These are phyloP conservation scores for Mantis religiosa DNA, from an alignment of 2,888 invertebrate species.

Conservation along the genomic window DNA sequence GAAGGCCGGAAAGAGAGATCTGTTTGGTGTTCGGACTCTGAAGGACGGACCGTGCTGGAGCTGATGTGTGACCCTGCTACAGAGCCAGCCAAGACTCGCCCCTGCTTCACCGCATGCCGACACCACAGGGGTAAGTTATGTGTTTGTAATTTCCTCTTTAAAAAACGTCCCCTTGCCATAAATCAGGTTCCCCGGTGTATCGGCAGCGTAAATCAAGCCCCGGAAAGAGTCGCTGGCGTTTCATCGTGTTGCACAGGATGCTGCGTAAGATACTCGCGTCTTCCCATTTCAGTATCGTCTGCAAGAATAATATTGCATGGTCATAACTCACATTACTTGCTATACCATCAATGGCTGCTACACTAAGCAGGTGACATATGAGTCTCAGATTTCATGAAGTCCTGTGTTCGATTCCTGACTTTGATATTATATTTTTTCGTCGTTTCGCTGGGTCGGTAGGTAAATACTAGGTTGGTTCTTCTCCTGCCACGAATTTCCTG, in stretches of 20 bases:
- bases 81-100: slow-evolving; percentile 35
- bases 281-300: no score
- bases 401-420: no score
- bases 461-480: no score
- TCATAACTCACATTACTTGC: no score
- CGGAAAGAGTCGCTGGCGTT: neutral
- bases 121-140: slow-evolving; percentile 30
- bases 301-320: no score
- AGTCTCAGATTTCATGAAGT: no score
- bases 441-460: no score
- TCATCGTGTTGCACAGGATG: neutral
- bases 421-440: no score
- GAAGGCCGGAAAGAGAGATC: slow-evolving; percentile 36
- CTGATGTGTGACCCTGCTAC: slow-evolving; percentile 35
- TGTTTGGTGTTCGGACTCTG: slow-evolving; percentile 37
- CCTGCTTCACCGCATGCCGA: slow-evolving; percentile 39
- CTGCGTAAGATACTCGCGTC: neutral
- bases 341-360: no score
- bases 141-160: neutral
- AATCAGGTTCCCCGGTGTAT: neutral
- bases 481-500: no score
- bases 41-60: slow-evolving; percentile 34
- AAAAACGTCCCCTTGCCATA: neutral
- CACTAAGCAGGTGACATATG: no score
- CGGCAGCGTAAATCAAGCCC: neutral